Base-by-base conservation (phyloP, 1,140 invertebrate genomes). In the Bradysia coprophila region DNA sequence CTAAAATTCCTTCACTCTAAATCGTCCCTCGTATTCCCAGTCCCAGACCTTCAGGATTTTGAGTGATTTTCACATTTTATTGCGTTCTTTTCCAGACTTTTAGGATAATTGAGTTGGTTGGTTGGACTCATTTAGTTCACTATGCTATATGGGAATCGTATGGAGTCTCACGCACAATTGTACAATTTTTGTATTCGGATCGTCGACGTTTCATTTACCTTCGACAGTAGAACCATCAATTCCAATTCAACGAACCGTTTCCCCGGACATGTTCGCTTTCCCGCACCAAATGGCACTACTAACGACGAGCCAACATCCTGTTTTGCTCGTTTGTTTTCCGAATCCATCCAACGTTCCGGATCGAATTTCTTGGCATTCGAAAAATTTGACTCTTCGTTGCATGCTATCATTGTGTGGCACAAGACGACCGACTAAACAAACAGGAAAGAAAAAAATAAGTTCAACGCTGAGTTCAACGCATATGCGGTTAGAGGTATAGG, bases 251-350 rank as follows among this genome's bases (percentile, higher is more conserved):
- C 75, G 49, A 85, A 86, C 41, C 81, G 62, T 59, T 85, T 83
- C 16, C 82, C 84, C 0, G 83, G 83, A 59, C 83, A 89, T 56
- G 81, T 80, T 39, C 83, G 63, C 33, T 72, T 66, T 0, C 92
- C 92, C 41, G 76, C 70, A 1, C 92, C 92, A 63, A 95, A 97
- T 0, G 91, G 86, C 3, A 83, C 73, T 1, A 91, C 72, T 15
- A 90, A 60, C 21, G 66, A 69, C 3, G 72, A 63, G 0, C 72
- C 65, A 45, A 57, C 57, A 3, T 57, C 56, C 20, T 65, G 54
- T 5, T 58, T 57, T 6, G 53, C 51, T 18, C 61, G 54, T 9
- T 62, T 59, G 18, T 59, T 51, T n/a, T 58, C 50, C 3, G 59
- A 55, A 21, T 68, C 59, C 13, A 91, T 55, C 90, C 80, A 95